Evolutionary conservation across 2,888 invertebrate species (phyloP).

Genomic region (Campaea margaritaria): DNA sequence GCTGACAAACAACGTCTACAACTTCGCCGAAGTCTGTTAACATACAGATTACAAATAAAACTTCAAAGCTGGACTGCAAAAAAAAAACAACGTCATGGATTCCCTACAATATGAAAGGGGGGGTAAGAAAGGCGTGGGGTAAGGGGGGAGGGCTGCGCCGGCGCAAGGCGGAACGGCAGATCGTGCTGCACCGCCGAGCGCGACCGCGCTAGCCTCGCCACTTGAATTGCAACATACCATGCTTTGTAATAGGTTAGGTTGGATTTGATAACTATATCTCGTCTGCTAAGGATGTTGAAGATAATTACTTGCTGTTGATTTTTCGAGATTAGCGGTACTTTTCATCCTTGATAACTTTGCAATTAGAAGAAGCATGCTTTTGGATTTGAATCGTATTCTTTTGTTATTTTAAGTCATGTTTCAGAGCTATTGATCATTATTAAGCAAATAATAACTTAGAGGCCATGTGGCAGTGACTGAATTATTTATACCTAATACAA

Average conservation of each 20-base stretch:
- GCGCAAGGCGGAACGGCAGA: slow-evolving; percentile 83
- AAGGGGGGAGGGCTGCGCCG: slow-evolving; percentile 58
- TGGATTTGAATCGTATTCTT: not conserved
- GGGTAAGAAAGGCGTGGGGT: slow-evolving; percentile 51
- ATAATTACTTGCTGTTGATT: not conserved
- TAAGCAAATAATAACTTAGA: no score
- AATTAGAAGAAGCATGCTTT: not conserved
- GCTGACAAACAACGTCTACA: no score
- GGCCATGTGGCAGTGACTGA: no score
- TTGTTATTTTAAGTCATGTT: not conserved
- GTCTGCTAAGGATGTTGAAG: slow-evolving; percentile 11
- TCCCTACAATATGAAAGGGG: slow-evolving; percentile 41
- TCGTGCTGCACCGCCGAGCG: slow-evolving; percentile 84
- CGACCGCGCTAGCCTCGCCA: slow-evolving; percentile 78
- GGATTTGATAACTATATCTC: slow-evolving; percentile 31
- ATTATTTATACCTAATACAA: no score
- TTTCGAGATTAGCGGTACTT: not conserved
- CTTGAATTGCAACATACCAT: slow-evolving; percentile 78
- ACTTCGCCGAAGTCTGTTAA: no score
- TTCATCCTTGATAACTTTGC: not conserved
- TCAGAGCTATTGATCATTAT: no score
- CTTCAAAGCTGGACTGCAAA: not conserved
- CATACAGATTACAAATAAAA: no score
- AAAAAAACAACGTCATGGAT: slow-evolving; percentile 13
- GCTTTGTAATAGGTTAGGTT: slow-evolving; percentile 63